Percentiles rank a stretch among this genome's conserved stretches.
These are phyloP conservation scores for Coranthus polyacanthus DNA, from an alignment of 2,797 vertebrate genomes.

Conservation along the genomic window DNA sequence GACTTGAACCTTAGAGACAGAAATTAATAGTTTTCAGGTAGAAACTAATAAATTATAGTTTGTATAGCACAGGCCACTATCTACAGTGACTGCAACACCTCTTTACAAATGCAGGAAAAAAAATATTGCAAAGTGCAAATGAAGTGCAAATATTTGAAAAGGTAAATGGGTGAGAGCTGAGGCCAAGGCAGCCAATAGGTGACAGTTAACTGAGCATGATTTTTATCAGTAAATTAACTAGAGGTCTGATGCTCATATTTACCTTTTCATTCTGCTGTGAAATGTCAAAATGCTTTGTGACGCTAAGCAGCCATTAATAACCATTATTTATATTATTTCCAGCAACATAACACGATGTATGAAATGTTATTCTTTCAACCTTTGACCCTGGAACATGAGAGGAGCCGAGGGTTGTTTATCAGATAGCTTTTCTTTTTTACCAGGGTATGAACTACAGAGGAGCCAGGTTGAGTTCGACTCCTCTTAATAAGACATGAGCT, in stretches of 20 bases:
- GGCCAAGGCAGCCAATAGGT: not conserved
- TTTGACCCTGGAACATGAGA: conserved; percentile 16
- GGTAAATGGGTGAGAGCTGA: conserved; percentile 3
- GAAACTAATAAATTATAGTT: too few relatives aligned
- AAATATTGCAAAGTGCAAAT: conserved; percentile 1
- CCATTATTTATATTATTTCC: not conserved
- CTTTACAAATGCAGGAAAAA: not conserved
- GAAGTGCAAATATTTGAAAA: not conserved
- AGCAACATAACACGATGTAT: not conserved
- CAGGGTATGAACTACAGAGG: too few relatives aligned
- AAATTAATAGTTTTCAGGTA: too few relatives aligned
- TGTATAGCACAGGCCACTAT: too few relatives aligned
- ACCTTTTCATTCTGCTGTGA: not conserved
- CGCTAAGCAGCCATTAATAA: not conserved
- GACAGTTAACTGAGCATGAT: not conserved
- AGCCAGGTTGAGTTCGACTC: too few relatives aligned
- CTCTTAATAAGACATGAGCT: too few relatives aligned
- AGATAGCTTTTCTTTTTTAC: too few relatives aligned
- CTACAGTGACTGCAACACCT: not conserved
- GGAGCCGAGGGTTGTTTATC: too few relatives aligned
- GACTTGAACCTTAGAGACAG: too few relatives aligned
- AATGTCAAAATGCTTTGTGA: not conserved
- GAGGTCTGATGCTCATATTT: not conserved
- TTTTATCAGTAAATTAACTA: not conserved
- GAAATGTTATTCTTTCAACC: conserved; percentile 16